These are phyloP conservation scores for Trichogramma pretiosum DNA, from an alignment of 1,140 invertebrate species.

Conservation along the genomic window DNA sequence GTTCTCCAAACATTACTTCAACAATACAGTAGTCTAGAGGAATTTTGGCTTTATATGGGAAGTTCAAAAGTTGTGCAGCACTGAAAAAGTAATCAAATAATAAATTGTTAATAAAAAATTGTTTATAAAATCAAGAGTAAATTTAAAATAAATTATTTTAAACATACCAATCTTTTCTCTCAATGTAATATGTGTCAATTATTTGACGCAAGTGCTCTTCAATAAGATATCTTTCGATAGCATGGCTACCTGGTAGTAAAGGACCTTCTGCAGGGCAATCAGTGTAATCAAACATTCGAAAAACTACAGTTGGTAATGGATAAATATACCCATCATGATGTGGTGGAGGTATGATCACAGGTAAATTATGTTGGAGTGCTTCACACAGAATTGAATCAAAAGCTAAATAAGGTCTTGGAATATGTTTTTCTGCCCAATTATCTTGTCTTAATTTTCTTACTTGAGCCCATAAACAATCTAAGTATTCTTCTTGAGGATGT, in stretches of 20 bases:
- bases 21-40: conserved; percentile 97
- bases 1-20: conserved; percentile 89
- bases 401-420: conserved; percentile 86
- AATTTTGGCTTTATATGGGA: conserved; percentile 88
- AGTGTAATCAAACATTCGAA: conserved; percentile 96
- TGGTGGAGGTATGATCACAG: conserved; percentile 76
- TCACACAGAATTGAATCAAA: conserved; percentile 94
- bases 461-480: conserved; percentile 96
- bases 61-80: conserved; percentile 82
- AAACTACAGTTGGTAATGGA: conserved; percentile 84
- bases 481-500: conserved; percentile 96
- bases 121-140: conserved; percentile 12
- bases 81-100: conserved; percentile 37
- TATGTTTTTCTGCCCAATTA: conserved; percentile 96
- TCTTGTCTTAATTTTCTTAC: conserved; percentile 84
- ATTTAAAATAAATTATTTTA: neutral
- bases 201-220: conserved; percentile 95
- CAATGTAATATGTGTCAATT: conserved; percentile 77
- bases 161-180: conserved; percentile 84
- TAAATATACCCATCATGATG: conserved; percentile 84
- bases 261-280: conserved; percentile 82
- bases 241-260: conserved; percentile 86
- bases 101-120: neutral
- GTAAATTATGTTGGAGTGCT: conserved; percentile 90
- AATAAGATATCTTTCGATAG: conserved; percentile 94